A percentile compares a stretch with the other conserved stretches of the same genome.
phyloP scores from a whole-genome alignment of 2,797 vertebrate species.

The Pachyuromys duprasi region DNA sequence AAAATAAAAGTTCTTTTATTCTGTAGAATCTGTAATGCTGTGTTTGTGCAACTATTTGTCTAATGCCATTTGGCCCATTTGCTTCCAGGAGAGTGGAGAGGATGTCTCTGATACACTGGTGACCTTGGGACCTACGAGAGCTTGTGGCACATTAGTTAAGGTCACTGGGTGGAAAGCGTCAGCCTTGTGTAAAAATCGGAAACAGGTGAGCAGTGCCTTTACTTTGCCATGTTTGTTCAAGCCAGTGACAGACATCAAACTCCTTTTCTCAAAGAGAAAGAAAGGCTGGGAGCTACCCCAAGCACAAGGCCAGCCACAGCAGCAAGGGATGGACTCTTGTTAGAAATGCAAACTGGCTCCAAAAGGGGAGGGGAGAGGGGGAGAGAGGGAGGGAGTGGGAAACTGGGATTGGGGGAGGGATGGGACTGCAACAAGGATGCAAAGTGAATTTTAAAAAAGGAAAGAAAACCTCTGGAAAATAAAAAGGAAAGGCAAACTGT shows the following conservation, averaged over 20 bases:
- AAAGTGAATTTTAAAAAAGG: no score
- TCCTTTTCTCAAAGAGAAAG: neutral
- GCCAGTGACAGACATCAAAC: neutral
- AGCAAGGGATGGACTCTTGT: neutral
- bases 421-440: no score
- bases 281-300: neutral
- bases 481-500: neutral
- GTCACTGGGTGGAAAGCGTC: neutral
- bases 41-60: neutral
- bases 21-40: neutral
- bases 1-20: conserved; percentile 3
- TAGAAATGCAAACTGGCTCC: neutral
- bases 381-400: no score
- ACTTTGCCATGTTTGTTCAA: neutral
- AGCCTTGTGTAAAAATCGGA: neutral
- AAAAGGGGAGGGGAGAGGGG: no score
- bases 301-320: neutral
- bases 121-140: neutral
- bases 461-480: no score
- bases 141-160: neutral
- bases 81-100: neutral
- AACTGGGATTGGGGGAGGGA: no score
- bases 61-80: neutral
- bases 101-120: neutral
- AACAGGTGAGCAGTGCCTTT: neutral